phyloP scores from a whole-genome alignment of 1,140 invertebrate genomes.

The Vollenhovia emeryi region DNA sequence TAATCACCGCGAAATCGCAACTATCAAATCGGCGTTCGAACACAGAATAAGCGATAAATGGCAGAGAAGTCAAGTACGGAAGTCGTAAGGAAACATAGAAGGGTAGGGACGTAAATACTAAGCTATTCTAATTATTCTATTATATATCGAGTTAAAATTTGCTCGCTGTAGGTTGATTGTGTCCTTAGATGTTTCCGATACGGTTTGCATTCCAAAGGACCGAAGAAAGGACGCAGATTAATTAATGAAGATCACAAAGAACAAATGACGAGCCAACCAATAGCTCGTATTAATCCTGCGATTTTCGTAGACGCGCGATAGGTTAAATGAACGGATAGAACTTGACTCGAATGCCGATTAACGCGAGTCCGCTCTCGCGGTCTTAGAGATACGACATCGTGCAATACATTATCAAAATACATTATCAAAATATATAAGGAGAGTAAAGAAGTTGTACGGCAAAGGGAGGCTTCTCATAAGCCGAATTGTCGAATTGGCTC shows the following conservation, averaged over 20 bases:
- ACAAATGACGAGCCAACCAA: neutral
- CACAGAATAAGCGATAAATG: too few species aligned
- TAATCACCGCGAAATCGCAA: neutral
- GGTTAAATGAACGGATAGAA: neutral
- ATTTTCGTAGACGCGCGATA: neutral
- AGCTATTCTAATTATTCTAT: too few species aligned
- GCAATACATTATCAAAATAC: neutral
- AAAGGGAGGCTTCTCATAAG: conserved; percentile 42
- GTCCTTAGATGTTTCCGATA: neutral
- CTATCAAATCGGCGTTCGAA: too few species aligned
- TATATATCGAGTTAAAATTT: too few species aligned
- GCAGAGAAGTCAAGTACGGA: too few species aligned
- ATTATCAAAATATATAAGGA: conserved; percentile 1
- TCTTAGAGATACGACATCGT: neutral
- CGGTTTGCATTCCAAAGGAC: neutral
- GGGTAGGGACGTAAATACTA: too few species aligned
- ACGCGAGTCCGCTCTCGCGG: neutral
- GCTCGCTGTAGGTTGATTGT: too few species aligned
- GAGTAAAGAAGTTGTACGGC: conserved; percentile 4
- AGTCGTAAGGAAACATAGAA: too few species aligned
- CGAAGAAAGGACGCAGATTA: neutral
- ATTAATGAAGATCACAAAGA: neutral
- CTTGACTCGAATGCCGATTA: neutral
- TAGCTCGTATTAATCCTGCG: neutral
- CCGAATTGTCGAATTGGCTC: conserved; percentile 56